A percentile compares a stretch with the other conserved stretches of the same genome.
These are phyloP conservation scores for Cheirogaleus medius DNA, from an alignment of 2,113 vertebrate genomes.

Conservation along the genomic window DNA sequence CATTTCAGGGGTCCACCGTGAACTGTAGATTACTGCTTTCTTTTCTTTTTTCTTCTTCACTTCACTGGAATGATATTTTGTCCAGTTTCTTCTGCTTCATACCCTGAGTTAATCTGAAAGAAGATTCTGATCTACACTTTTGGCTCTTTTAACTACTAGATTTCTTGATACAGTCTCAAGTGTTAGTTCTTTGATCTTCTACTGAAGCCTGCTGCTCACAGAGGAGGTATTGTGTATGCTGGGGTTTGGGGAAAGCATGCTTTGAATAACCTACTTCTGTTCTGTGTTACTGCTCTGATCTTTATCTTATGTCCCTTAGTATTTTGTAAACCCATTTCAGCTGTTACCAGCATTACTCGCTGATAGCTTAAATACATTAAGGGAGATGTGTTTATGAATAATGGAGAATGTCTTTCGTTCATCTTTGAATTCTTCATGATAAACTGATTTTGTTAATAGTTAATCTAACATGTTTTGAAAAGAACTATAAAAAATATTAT, in stretches of 20 bases:
- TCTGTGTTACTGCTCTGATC: conserved; percentile 56
- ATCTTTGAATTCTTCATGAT: conserved; percentile 2
- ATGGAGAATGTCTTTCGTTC: conserved; percentile 26
- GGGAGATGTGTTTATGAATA: conserved; percentile 28
- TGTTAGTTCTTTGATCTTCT: conserved; percentile 66
- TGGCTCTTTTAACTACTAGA: conserved; percentile 62
- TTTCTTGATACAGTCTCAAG: conserved; percentile 53
- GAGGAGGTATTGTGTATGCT: conserved; percentile 49
- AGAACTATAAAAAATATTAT: neutral
- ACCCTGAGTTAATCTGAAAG: conserved; percentile 60
- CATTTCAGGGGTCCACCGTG: neutral
- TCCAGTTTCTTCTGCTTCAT: conserved; percentile 38
- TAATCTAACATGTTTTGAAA: conserved; percentile 25
- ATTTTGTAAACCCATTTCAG: conserved; percentile 60
- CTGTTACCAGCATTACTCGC: conserved; percentile 23
- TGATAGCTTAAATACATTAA: conserved; percentile 22
- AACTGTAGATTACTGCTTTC: neutral
- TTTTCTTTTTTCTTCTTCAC: neutral
- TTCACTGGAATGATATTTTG: conserved; percentile 24
- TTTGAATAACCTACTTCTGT: conserved; percentile 65
- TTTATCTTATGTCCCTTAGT: conserved; percentile 45
- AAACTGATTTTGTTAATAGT: conserved; percentile 18
- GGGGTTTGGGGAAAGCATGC: conserved; percentile 35
- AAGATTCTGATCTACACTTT: conserved; percentile 70
- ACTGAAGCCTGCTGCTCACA: conserved; percentile 50